Percentiles rank a stretch among this genome's conserved stretches.
These are phyloP conservation scores for Onthophagus taurus DNA, from an alignment of 1,140 invertebrate genomes.

Conservation along the genomic window DNA sequence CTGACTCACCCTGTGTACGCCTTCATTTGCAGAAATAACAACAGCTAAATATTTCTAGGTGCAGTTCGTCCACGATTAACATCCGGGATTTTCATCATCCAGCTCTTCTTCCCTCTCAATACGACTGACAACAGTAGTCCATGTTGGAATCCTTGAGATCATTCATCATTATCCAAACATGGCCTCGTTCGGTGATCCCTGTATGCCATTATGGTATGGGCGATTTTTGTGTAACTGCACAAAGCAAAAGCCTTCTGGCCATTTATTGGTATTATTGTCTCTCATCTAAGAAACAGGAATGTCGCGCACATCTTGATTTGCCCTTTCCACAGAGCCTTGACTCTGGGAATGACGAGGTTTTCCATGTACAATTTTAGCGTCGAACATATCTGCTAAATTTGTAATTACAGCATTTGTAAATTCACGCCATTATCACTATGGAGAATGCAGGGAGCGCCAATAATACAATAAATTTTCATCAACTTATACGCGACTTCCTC, in stretches of 20 bases:
- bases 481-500: constrained; percentile 2
- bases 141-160: not conserved
- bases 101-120: too few species aligned
- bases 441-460: not conserved
- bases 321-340: not conserved
- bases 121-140: too few species aligned
- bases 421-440: not conserved
- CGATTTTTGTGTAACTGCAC: not conserved
- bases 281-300: too few species aligned
- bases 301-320: not conserved
- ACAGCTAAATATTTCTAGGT: too few species aligned
- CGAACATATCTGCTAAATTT: constrained; percentile 4
- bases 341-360: too few species aligned
- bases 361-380: not conserved
- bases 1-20: too few species aligned
- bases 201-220: not conserved
- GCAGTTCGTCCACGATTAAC: too few species aligned
- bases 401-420: not conserved
- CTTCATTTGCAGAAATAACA: too few species aligned
- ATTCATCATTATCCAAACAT: constrained; percentile 1
- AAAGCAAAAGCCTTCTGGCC: not conserved
- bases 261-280: not conserved
- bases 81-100: too few species aligned
- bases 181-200: not conserved
- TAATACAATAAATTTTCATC: constrained; percentile 3